Evolutionary conservation across 2,113 vertebrate genomes (phyloP).

Genomic region (Aramus guarauna): DNA sequence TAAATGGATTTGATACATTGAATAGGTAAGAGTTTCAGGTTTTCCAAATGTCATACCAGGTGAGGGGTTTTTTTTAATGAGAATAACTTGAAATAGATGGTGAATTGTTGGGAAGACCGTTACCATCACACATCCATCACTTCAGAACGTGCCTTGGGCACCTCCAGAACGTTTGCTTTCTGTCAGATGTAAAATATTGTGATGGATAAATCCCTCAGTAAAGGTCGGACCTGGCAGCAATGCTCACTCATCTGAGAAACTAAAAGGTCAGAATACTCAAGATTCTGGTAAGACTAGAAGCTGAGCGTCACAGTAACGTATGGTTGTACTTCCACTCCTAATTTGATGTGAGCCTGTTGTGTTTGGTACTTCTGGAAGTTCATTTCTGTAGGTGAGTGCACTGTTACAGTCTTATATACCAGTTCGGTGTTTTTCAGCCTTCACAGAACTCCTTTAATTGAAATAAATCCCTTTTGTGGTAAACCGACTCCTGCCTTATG

Average conservation of each 20-base stretch:
- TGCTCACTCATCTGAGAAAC: conserved; percentile 78
- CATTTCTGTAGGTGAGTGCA: background rate
- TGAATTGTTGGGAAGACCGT: background rate
- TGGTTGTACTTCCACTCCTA: background rate
- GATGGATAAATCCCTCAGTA: conserved; percentile 76
- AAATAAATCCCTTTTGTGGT: background rate
- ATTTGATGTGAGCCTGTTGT: conserved; percentile 41
- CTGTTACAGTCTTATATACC: background rate
- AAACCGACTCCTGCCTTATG: background rate
- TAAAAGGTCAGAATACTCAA: conserved; percentile 82
- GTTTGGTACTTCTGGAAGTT: conserved; percentile 53
- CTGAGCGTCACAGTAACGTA: background rate
- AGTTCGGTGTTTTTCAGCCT: background rate
- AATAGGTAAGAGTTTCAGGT: background rate
- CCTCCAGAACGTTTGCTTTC: conserved; percentile 14
- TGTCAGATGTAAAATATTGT: conserved; percentile 16
- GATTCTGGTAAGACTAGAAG: conserved; percentile 3
- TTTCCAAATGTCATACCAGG: background rate
- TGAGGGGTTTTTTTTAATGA: background rate
- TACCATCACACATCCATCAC: background rate
- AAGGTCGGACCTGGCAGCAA: conserved; percentile 78
- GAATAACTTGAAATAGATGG: background rate
- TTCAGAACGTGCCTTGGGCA: conserved; percentile 11
- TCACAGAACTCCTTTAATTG: conserved; percentile 2
- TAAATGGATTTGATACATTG: background rate